These are phyloP conservation scores for Tanypteryx hageni DNA, from an alignment of 2,888 invertebrate species.

Conservation along the genomic window DNA sequence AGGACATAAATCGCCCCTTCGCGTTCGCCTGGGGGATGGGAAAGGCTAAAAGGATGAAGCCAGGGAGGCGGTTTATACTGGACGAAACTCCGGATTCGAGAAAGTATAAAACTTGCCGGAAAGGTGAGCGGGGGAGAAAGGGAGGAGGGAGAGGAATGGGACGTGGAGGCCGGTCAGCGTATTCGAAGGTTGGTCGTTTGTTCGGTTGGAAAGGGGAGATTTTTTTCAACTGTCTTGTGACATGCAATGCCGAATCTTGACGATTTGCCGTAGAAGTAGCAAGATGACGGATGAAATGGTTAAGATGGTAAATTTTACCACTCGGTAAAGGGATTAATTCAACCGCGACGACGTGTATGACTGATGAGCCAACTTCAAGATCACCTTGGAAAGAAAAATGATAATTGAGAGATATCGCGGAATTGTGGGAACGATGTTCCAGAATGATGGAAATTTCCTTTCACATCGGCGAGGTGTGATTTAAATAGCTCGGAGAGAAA, in stretches of 20 bases:
- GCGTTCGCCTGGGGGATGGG: neutral
- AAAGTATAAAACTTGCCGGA: constrained; percentile 25
- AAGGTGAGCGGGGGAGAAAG: neutral
- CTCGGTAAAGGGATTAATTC: neutral
- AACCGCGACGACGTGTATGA: neutral
- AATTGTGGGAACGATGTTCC: neutral
- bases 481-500: no score
- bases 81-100: constrained; percentile 3
- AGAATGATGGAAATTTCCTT: neutral
- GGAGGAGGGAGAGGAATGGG: neutral
- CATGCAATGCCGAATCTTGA: neutral
- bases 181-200: neutral
- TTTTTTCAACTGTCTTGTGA: neutral
- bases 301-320: neutral
- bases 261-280: neutral
- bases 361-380: neutral
- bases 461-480: no score
- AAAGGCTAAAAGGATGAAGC: neutral
- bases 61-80: neutral
- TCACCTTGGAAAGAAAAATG: constrained; percentile 12
- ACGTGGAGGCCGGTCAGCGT: neutral
- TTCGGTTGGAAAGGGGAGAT: neutral
- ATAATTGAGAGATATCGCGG: neutral
- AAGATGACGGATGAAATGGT: neutral
- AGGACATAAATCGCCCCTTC: neutral